These are phyloP conservation scores for Polyodon spathula DNA, from an alignment of 2,113 vertebrate species.

Conservation along the genomic window DNA sequence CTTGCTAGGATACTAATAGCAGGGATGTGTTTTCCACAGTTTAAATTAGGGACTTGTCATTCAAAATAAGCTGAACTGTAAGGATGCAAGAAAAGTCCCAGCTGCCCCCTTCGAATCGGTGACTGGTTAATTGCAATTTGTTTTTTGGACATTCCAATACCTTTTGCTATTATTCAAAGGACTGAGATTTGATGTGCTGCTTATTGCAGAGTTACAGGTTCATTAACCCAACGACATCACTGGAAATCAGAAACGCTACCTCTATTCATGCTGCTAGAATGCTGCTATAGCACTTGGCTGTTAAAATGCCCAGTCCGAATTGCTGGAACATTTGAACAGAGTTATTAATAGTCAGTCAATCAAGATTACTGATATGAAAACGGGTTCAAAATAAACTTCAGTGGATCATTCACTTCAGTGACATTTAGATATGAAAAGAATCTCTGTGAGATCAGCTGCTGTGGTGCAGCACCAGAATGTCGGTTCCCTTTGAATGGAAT, in stretches of 20 bases:
- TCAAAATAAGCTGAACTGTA: background rate
- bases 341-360: too few species aligned
- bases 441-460: too few species aligned
- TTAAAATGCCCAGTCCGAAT: too few species aligned
- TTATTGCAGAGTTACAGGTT: background rate
- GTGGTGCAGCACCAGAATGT: too few species aligned
- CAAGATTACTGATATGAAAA: too few species aligned
- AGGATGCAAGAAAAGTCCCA: background rate
- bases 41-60: background rate
- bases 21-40: constrained; percentile 2
- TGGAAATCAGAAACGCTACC: background rate
- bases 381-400: too few species aligned
- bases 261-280: too few species aligned
- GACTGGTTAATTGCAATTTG: constrained; percentile 1
- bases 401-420: too few species aligned
- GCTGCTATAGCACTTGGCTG: too few species aligned
- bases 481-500: too few species aligned
- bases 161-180: background rate
- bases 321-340: too few species aligned
- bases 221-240: background rate
- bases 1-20: background rate
- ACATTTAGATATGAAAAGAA: too few species aligned
- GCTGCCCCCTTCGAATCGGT: background rate
- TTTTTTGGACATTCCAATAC: background rate
- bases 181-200: background rate